A percentile compares a stretch with the other conserved stretches of the same genome.
These are phyloP conservation scores for Propithecus perrieri DNA, from an alignment of 2,797 vertebrate genomes.

Conservation along the genomic window DNA sequence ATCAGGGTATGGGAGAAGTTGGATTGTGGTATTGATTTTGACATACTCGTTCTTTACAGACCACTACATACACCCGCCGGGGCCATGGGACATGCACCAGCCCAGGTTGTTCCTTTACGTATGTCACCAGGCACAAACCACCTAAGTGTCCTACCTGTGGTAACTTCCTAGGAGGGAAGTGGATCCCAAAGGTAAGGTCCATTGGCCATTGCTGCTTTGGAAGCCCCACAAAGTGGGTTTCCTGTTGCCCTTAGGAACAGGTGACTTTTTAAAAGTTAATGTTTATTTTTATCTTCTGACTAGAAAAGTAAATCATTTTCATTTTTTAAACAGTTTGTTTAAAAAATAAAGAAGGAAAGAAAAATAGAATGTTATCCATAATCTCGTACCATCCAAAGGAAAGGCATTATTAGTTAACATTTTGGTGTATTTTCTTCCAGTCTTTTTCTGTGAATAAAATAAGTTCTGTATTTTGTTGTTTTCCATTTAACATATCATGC, in stretches of 20 bases:
- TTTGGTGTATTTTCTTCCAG: not conserved
- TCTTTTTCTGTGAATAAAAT: not conserved
- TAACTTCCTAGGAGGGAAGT: slow-evolving; percentile 95
- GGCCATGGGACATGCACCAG: slow-evolving; percentile 95
- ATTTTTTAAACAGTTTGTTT: slow-evolving; percentile 31
- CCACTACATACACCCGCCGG: slow-evolving; percentile 95
- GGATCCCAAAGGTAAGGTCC: slow-evolving; percentile 90
- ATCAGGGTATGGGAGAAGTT: not conserved
- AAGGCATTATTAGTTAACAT: slow-evolving; percentile 25
- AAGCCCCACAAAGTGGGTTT: not conserved
- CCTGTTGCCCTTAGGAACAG: not conserved
- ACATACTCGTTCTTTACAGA: slow-evolving; percentile 82
- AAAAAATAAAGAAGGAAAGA: not conserved
- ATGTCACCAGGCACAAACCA: slow-evolving; percentile 98
- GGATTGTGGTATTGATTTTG: slow-evolving; percentile 33
- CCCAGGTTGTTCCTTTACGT: slow-evolving; percentile 94
- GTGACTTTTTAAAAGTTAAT: slow-evolving; percentile 28
- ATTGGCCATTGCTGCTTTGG: not conserved
- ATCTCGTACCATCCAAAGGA: not conserved
- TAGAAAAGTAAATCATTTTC: not conserved
- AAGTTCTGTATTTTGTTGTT: not conserved
- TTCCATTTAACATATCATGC: not conserved
- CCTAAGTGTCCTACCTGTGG: slow-evolving; percentile 94
- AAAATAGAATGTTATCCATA: not conserved
- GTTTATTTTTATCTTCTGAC: slow-evolving; percentile 28